A percentile compares a stretch with the other conserved stretches of the same genome.
Evolutionary conservation across 2,113 vertebrate species (phyloP).

Genomic region (Mola mola): DNA sequence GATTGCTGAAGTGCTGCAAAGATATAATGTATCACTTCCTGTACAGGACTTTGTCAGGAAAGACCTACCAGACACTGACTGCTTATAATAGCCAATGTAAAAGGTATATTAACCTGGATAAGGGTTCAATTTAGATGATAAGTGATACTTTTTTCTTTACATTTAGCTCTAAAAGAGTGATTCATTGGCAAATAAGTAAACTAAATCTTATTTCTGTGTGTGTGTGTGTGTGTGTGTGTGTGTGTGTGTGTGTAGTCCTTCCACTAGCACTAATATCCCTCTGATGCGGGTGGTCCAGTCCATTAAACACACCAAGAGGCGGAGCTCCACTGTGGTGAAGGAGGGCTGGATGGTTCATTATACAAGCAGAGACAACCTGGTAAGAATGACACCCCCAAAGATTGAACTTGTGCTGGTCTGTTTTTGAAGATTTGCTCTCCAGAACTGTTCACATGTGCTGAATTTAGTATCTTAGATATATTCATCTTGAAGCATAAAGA

Average conservation of each 20-base stretch:
- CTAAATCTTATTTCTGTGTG: background rate
- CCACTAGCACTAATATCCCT: constrained; percentile 98
- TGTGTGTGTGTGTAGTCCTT: constrained; percentile 83
- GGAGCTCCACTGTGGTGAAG: constrained; percentile 97
- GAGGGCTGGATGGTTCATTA: constrained; percentile 99
- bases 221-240: constrained; percentile 16
- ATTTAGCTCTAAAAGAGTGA: too few relatives aligned
- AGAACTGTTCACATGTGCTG: constrained; percentile 38
- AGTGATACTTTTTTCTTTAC: too few relatives aligned
- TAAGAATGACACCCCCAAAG: constrained; percentile 80
- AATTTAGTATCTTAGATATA: too few relatives aligned
- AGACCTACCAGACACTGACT: constrained; percentile 6
- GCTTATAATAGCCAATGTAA: constrained; percentile 21
- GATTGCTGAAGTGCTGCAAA: constrained; percentile 21
- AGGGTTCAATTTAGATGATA: background rate
- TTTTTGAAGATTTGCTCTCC: too few relatives aligned
- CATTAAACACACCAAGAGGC: constrained; percentile 97
- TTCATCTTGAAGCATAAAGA: constrained; percentile 19
- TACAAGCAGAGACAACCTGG: constrained; percentile 95
- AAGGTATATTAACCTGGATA: background rate
- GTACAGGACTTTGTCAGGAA: constrained; percentile 11
- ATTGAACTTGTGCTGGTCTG: too few relatives aligned
- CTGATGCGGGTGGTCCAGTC: constrained; percentile 99
- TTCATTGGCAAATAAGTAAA: too few relatives aligned
- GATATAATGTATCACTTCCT: constrained; percentile 20